phyloP scores from a whole-genome alignment of 2,797 vertebrate species.

The Darevskia nairensis region DNA sequence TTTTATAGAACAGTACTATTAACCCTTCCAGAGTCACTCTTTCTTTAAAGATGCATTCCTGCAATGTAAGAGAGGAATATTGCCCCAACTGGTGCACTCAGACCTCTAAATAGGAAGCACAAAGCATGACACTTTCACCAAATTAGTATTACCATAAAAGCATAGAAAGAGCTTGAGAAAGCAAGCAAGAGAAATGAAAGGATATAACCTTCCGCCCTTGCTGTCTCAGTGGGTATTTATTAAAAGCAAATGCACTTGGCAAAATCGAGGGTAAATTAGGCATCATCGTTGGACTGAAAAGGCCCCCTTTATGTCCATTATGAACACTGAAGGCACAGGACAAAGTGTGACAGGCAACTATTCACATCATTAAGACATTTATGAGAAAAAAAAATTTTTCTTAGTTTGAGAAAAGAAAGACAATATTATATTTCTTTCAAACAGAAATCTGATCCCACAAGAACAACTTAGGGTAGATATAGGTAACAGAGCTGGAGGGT shows the following conservation, averaged over 20 bases:
- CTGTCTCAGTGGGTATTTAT: not conserved
- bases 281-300: constrained; percentile 1
- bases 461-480: no score
- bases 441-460: no score
- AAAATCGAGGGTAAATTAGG: not conserved
- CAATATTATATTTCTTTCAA: no score
- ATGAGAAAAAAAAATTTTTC: no score
- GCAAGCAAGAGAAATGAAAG: not conserved
- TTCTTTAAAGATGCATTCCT: not conserved
- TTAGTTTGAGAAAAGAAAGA: not conserved
- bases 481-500: no score
- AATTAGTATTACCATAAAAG: not conserved
- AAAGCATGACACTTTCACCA: not conserved
- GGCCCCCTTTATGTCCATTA: constrained; percentile 1
- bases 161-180: not conserved
- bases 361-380: not conserved
- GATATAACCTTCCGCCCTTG: not conserved
- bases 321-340: not conserved
- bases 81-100: not conserved
- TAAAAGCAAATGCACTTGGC: not conserved
- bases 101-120: not conserved
- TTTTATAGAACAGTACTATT: not conserved
- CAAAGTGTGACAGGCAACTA: not conserved
- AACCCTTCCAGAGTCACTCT: not conserved
- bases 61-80: not conserved